phyloP scores from a whole-genome alignment of 1,140 invertebrate genomes.

The Drosophila orosa region DNA sequence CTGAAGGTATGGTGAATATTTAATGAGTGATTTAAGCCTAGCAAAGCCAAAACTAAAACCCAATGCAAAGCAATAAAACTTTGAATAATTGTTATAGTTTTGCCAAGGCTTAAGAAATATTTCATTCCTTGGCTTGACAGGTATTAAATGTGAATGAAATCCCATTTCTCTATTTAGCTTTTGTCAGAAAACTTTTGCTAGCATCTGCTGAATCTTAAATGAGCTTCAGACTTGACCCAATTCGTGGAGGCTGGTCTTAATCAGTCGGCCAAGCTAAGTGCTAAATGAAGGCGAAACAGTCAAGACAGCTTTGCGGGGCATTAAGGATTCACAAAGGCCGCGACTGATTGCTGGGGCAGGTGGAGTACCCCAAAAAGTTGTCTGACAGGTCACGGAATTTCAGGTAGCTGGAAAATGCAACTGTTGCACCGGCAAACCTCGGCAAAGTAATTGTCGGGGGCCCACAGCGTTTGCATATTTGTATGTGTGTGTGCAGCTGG shows the following conservation, averaged over 20 bases:
- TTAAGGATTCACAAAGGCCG: conserved; percentile 27
- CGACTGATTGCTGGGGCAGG: no score
- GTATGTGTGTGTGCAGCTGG: conserved; percentile 18
- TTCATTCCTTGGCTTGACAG: background rate
- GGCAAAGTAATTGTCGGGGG: conserved; percentile 32
- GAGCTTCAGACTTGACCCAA: conserved; percentile 31
- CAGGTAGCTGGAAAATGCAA: conserved; percentile 24
- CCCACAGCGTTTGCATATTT: conserved; percentile 33
- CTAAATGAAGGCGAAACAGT: conserved; percentile 19
- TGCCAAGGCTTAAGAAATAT: conserved; percentile 2
- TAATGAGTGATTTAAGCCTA: background rate
- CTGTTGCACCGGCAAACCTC: conserved; percentile 27
- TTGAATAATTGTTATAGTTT: conserved; percentile 26
- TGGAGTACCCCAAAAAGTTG: background rate
- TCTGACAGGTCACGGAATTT: conserved; percentile 25
- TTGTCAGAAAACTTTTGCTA: conserved; percentile 7
- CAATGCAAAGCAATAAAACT: conserved; percentile 2
- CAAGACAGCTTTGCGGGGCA: conserved; percentile 4
- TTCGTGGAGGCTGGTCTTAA: conserved; percentile 22
- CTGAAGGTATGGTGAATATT: background rate
- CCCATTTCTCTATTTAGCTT: conserved; percentile 6
- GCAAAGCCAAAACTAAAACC: conserved; percentile 1
- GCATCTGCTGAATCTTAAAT: conserved; percentile 24
- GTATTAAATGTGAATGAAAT: background rate
- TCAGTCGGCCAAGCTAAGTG: conserved; percentile 3